Evolutionary conservation across 2,113 vertebrate species (phyloP), one percentile per base, ranked within the genome.

Genomic region (Ictalurus furcatus): DNA sequence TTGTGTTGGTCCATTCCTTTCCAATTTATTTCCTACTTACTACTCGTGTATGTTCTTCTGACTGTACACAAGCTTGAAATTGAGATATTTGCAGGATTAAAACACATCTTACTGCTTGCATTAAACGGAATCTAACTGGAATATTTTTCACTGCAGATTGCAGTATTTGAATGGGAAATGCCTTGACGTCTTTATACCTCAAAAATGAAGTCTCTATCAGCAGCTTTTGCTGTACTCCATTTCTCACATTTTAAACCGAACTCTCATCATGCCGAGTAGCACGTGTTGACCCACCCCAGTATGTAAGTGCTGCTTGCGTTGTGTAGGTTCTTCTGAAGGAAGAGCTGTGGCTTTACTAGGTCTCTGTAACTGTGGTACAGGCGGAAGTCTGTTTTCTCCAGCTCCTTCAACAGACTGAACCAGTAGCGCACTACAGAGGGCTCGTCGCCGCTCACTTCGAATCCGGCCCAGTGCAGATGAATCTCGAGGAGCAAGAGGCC

Each of bases 391-490:
- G 96, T 97, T 0, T 73, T 94, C 90, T 99, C 97, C 25, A 99
- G 93, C 84, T 99, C 98, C 90, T 96, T 97, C 23, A 99, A 96
- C 87, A 99, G 94, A 87, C 98, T 99, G 95, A 97, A 99, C 98
- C 98, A 99, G 92, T 97, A 99, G 28, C 98, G 94, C 74, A 99
- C 97, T 69, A 99, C 97, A 0, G 95, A 93, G 28, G 96, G 96
- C 89, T 99, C 97, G 0, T 97, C 96, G n/a, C 98, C 98, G 0
- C 96, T 95, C 92, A 99, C 97, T 91, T 99, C 98, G 28, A 99
- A 99, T 2, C 98, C 98, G 0, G 98, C 96, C 98, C 98, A 99
- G 95, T 99, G 98, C 86, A 98, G 93, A 90, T 99, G 98, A 71
- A 99, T 93, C 94, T 98, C 97, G 71, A 99, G 92, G 59, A 99